Percentiles rank a stretch among this genome's conserved stretches.
Evolutionary conservation across 2,888 invertebrate genomes (phyloP).

Genomic region (Pheosia gnoma): DNA sequence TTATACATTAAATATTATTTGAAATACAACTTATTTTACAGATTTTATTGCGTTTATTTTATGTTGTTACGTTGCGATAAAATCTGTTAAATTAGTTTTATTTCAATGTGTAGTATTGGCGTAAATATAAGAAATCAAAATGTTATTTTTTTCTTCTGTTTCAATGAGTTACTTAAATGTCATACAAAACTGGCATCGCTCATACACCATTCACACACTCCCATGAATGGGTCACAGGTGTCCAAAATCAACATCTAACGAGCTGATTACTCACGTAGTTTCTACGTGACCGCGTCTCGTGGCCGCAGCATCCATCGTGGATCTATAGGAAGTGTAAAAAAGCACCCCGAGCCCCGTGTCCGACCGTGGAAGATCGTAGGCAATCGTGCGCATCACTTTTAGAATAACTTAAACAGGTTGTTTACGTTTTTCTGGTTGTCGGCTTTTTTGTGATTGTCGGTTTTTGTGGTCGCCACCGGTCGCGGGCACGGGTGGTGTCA

Average conservation of each 20-base stretch:
- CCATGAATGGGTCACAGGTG: slow-evolving; percentile 47
- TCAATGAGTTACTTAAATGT: too few relatives aligned
- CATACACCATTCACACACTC: slow-evolving; percentile 14
- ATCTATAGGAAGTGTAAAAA: slow-evolving; percentile 37
- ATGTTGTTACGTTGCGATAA: too few relatives aligned
- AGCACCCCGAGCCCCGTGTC: slow-evolving; percentile 45
- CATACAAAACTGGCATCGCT: neutral
- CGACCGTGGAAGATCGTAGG: slow-evolving; percentile 55
- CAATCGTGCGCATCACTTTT: slow-evolving; percentile 46
- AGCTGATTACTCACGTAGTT: slow-evolving; percentile 68
- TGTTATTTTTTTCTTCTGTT: too few relatives aligned
- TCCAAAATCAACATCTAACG: slow-evolving; percentile 50
- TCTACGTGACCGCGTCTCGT: slow-evolving; percentile 55
- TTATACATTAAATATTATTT: too few relatives aligned
- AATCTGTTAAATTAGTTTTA: too few relatives aligned
- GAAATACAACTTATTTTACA: too few relatives aligned
- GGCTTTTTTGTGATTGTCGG: slow-evolving; percentile 27
- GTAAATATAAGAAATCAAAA: too few relatives aligned
- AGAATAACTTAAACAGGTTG: slow-evolving; percentile 62
- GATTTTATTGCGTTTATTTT: too few relatives aligned
- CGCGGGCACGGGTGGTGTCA: slow-evolving; percentile 50
- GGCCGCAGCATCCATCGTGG: slow-evolving; percentile 37
- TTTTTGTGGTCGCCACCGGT: slow-evolving; percentile 58
- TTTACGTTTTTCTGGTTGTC: slow-evolving; percentile 51
- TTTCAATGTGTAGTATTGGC: too few relatives aligned